These are phyloP conservation scores for Frankliniella intonsa DNA, from an alignment of 2,888 invertebrate genomes.

Conservation along the genomic window DNA sequence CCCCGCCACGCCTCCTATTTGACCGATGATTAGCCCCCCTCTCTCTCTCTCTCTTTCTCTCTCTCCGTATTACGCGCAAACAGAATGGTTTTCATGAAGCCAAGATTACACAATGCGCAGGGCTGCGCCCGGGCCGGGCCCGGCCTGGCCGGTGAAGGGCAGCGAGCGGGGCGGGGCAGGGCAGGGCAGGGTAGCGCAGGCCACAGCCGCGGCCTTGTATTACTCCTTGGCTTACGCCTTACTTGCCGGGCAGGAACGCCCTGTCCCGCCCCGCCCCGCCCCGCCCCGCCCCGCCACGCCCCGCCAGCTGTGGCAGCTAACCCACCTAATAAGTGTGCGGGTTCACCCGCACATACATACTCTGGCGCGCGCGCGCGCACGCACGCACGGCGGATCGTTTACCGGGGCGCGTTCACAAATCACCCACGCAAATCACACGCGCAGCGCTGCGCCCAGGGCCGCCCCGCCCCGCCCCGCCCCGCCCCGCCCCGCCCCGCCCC, in stretches of 20 bases:
- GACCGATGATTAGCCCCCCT: background rate
- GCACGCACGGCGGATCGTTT: background rate
- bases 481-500: background rate
- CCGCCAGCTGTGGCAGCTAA: background rate
- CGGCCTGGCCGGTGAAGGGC: background rate
- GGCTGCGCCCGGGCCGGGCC: background rate
- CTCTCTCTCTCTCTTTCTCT: background rate
- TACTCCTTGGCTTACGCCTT: constrained; percentile 6
- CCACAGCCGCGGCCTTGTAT: background rate
- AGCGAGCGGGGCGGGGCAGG: background rate
- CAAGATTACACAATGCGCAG: background rate
- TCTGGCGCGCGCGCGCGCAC: background rate
- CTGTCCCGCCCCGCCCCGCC: background rate
- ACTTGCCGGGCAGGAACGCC: background rate
- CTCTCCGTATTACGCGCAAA: constrained; percentile 1
- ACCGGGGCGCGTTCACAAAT: constrained; percentile 17
- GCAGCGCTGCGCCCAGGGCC: background rate
- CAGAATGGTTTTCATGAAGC: constrained; percentile 20
- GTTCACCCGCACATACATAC: background rate
- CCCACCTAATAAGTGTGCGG: background rate
- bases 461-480: no score
- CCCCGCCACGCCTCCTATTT: no score
- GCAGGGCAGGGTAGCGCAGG: background rate
- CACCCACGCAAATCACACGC: constrained; percentile 17
- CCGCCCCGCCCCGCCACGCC: background rate